These are phyloP conservation scores for Hirtodrosophila duncani DNA, from an alignment of 2,888 invertebrate species.

Conservation along the genomic window DNA sequence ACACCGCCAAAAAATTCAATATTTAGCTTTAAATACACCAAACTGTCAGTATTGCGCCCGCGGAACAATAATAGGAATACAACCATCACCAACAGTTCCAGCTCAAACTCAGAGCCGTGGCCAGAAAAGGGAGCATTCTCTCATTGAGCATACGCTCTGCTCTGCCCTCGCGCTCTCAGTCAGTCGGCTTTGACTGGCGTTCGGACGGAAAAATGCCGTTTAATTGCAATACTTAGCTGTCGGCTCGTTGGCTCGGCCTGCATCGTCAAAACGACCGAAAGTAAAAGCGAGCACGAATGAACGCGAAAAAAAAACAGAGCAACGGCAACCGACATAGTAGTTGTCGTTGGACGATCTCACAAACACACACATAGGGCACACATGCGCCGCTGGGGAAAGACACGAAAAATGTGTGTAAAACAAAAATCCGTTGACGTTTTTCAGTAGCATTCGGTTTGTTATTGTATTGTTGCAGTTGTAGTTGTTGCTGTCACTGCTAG, in stretches of 20 bases:
- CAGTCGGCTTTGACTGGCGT: slow-evolving; percentile 32
- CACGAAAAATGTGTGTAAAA: slow-evolving; percentile 53
- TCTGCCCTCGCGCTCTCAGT: slow-evolving; percentile 1
- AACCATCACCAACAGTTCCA: slow-evolving; percentile 11
- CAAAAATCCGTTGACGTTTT: slow-evolving; percentile 64
- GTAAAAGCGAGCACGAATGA: slow-evolving; percentile 66
- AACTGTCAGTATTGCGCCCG: too few species aligned
- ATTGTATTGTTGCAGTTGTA: slow-evolving; percentile 33
- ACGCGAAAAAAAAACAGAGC: slow-evolving; percentile 45
- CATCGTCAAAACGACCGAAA: slow-evolving; percentile 61
- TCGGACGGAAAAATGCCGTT: slow-evolving; percentile 69
- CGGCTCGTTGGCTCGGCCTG: too few species aligned
- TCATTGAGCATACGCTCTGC: slow-evolving; percentile 22
- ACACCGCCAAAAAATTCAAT: too few species aligned
- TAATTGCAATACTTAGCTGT: slow-evolving; percentile 66
- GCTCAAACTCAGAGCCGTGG: slow-evolving; percentile 23
- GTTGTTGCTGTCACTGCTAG: slow-evolving; percentile 13
- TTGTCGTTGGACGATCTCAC: slow-evolving; percentile 15
- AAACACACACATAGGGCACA: slow-evolving; percentile 14
- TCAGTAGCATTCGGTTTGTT: slow-evolving; percentile 34
- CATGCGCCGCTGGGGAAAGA: slow-evolving; percentile 10
- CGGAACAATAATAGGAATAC: too few species aligned
- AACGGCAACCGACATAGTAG: slow-evolving; percentile 29
- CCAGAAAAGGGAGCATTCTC: slow-evolving; percentile 28
- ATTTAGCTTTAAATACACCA: too few species aligned